These are phyloP conservation scores for Drosophila atripex DNA, from an alignment of 2,888 invertebrate genomes.

Conservation along the genomic window DNA sequence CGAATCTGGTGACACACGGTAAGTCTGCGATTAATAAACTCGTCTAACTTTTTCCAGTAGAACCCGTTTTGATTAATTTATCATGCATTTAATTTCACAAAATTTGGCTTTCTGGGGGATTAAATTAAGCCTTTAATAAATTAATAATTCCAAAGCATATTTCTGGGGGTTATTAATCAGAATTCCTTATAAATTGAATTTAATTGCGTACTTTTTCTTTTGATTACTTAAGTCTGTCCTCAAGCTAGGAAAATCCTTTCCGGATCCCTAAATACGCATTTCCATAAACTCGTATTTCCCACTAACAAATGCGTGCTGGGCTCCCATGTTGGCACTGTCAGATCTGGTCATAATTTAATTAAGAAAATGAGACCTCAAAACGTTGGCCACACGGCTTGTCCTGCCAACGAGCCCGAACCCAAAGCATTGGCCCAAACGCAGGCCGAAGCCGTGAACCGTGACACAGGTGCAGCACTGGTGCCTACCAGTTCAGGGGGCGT, in stretches of 20 bases:
- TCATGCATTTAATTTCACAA: neutral
- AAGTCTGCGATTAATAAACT: constrained; percentile 60
- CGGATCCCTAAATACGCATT: constrained; percentile 8
- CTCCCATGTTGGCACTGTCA: constrained; percentile 58
- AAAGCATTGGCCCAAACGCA: constrained; percentile 23
- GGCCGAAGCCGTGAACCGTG: constrained; percentile 31
- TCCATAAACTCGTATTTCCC: constrained; percentile 18
- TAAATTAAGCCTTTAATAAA: too few relatives aligned
- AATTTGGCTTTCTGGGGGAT: too few relatives aligned
- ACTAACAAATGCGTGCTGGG: constrained; percentile 10
- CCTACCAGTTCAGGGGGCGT: constrained; percentile 22
- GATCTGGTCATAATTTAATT: constrained; percentile 74
- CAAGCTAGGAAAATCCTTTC: neutral
- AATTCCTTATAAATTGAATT: neutral
- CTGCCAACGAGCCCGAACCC: constrained; percentile 14
- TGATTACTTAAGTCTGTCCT: neutral
- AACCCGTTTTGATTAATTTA: neutral
- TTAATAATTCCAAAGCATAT: neutral
- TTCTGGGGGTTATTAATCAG: too few relatives aligned
- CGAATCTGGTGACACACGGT: constrained; percentile 84
- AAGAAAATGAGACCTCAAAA: constrained; percentile 79
- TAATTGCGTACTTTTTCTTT: neutral
- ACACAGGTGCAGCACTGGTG: constrained; percentile 37
- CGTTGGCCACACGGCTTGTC: constrained; percentile 44
- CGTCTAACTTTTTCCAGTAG: neutral